phyloP scores from a whole-genome alignment of 1,140 invertebrate genomes.

The Cherax destructor region DNA sequence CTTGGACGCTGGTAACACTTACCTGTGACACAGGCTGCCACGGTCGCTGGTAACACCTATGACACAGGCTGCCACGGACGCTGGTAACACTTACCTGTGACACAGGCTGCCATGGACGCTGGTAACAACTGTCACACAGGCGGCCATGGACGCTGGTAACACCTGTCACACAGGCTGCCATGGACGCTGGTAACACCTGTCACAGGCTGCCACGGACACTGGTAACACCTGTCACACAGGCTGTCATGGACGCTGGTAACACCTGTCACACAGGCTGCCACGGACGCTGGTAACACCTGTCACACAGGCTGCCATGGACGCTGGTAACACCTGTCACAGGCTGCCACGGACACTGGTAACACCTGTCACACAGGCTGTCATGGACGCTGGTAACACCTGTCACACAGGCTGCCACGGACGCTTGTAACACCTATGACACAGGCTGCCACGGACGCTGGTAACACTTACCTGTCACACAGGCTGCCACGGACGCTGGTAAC shows the following conservation, averaged over 20 bases:
- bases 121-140: slow-evolving; percentile 4
- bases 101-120: neutral
- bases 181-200: slow-evolving; percentile 9
- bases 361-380: too few species aligned
- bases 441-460: too few species aligned
- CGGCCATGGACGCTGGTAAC: neutral
- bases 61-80: slow-evolving; percentile 7
- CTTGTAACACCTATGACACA: too few species aligned
- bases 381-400: too few species aligned
- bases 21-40: neutral
- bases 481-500: neutral
- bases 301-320: too few species aligned
- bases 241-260: neutral
- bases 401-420: too few species aligned
- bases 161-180: slow-evolving; percentile 10
- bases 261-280: too few species aligned
- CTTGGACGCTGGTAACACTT: slow-evolving; percentile 1
- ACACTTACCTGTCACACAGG: too few species aligned
- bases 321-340: too few species aligned
- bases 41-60: slow-evolving; percentile 12
- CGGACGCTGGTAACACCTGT: too few species aligned
- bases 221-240: neutral
- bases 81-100: slow-evolving; percentile 4
- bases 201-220: slow-evolving; percentile 9
- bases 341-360: too few species aligned